phyloP scores from a whole-genome alignment of 37 sponge, comb jelly and placozoan genomes.

The Crambe crambe region DNA sequence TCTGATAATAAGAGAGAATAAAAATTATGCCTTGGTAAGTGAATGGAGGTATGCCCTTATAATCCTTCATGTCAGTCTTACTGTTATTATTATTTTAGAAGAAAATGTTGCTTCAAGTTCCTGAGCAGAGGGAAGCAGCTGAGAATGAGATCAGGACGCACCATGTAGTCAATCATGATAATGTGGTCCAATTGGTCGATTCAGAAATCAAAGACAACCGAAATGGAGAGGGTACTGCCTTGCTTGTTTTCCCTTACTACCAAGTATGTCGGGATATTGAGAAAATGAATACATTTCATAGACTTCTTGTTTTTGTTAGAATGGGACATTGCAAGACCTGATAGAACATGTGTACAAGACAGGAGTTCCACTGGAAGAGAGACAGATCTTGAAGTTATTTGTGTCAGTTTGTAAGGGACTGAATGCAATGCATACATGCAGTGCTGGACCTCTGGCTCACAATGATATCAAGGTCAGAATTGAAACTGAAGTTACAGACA shows the following conservation, averaged over 20 bases:
- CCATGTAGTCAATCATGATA: conserved; percentile 39
- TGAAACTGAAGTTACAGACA: background rate
- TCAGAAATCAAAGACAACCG: conserved; percentile 25
- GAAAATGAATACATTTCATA: background rate
- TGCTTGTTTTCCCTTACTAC: conserved; percentile 84
- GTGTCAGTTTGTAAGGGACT: conserved; percentile 69
- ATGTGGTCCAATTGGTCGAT: conserved; percentile 66
- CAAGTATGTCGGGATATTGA: conserved; percentile 14
- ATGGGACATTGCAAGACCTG: conserved; percentile 81
- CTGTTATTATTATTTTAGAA: conserved; percentile 43
- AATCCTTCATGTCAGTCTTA: background rate
- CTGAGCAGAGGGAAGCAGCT: conserved; percentile 76
- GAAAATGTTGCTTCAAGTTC: conserved; percentile 63
- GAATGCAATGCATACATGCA: conserved; percentile 62
- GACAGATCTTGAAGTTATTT: conserved; percentile 52
- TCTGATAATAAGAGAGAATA: conserved; percentile 51
- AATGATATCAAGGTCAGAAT: conserved; percentile 79
- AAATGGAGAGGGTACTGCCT: conserved; percentile 20
- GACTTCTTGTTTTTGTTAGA: conserved; percentile 12
- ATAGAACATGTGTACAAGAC: conserved; percentile 35
- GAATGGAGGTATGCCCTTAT: background rate
- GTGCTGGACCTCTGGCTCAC: conserved; percentile 68
- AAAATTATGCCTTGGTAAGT: conserved; percentile 72
- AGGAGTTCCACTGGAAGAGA: conserved; percentile 51
- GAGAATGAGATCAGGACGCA: conserved; percentile 66